Base-by-base conservation (phyloP, 2,888 invertebrate species). In the Trypoxylon attenuatum region DNA sequence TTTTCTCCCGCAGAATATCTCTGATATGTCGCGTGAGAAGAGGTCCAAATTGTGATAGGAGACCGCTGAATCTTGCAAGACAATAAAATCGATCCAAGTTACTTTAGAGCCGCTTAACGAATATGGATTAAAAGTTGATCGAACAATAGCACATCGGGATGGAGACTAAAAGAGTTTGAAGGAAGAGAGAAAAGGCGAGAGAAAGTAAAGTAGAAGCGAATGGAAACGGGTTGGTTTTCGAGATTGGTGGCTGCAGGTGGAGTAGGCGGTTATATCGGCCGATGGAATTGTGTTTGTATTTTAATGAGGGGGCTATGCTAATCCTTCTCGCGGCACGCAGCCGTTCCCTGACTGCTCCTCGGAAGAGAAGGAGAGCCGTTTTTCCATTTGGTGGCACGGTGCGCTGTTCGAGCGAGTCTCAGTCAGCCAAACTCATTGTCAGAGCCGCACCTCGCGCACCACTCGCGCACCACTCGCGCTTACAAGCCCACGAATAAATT, bases 271-370 rank as follows among this genome's bases (percentile, higher is more conserved):
- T 74, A 66, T 73, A 67, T 75, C 75, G 62, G 69, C 72, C 78
- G 76, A 79, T 78, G 76, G 76, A 76, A 80, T 80, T 80, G 84
- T 85, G 84, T 85, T 86, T 86, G 84, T 86, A 84, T 86, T 86
- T 86, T 86, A 85, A 87, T 84, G 86, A 86, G 84, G 82, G 79
- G 78, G 82, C 81, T 86, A 86, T 85, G 86, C 84, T 86, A 86
- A 86, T 86, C 84, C 82, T 63, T 73, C 71, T 78, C 76, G 76
- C 77, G 79, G 81, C 81, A 80, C 79, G 77, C 76, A 76, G 77
- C 54, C 68, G 58, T 65, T 59, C 58, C 61, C 58, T 61, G 50
- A 60, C 58, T 58, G 45, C 43, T 50, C 67, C 51, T 2, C 52
- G 13, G 41, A 43, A 43, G 65, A 56, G 65, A 65, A 71, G 62